Evolutionary conservation across 2,888 invertebrate species (phyloP).

Genomic region (Ormyrus labotus): DNA sequence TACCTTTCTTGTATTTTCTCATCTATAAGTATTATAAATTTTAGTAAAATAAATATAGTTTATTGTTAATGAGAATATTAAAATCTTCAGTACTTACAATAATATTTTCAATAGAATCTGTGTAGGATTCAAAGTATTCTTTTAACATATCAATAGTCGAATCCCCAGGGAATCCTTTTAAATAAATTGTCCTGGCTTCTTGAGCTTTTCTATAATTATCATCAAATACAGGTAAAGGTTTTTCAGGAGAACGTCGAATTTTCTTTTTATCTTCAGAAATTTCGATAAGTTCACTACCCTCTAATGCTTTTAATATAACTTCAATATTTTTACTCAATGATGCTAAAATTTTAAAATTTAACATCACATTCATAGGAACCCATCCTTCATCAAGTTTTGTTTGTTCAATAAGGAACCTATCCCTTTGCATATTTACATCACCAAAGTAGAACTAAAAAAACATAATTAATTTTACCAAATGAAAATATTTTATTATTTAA

Average conservation of each 20-base stretch:
- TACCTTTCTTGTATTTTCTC: conserved; percentile 80
- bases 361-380: conserved; percentile 89
- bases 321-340: conserved; percentile 82
- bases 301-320: conserved; percentile 85
- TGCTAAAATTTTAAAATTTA: conserved; percentile 92
- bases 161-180: conserved; percentile 89
- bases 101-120: conserved; percentile 79
- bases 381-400: conserved; percentile 92
- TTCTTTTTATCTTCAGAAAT: conserved; percentile 83
- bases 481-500: neutral
- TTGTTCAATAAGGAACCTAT: conserved; percentile 94
- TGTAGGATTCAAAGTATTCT: conserved; percentile 81
- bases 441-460: conserved; percentile 85
- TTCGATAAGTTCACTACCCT: conserved; percentile 82
- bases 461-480: neutral
- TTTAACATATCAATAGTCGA: conserved; percentile 83
- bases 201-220: conserved; percentile 89
- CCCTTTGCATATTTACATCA: conserved; percentile 92
- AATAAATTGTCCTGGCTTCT: conserved; percentile 87
- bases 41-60: neutral
- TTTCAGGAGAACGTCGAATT: conserved; percentile 84
- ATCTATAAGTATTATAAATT: conserved; percentile 67
- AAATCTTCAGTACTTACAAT: conserved; percentile 67
- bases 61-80: neutral
- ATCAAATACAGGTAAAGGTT: conserved; percentile 89